These are phyloP conservation scores for Seriola rivoliana DNA, from an alignment of 2,113 vertebrate genomes.

Conservation along the genomic window DNA sequence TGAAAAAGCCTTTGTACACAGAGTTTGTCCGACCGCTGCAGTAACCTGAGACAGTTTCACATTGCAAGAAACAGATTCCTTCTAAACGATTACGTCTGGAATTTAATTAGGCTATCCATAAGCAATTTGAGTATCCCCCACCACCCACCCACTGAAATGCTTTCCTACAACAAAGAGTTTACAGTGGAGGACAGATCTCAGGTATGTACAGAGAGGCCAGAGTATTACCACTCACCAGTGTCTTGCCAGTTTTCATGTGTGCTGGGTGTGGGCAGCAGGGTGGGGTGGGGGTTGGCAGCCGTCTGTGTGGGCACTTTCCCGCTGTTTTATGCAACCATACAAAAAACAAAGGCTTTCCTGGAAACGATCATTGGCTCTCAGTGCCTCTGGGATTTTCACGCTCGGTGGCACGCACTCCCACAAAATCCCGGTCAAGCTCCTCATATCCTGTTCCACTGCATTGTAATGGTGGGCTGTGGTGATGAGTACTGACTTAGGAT, in stretches of 20 bases:
- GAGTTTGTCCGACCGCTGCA: background rate
- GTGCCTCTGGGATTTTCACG: constrained; percentile 12
- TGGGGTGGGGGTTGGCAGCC: constrained; percentile 33
- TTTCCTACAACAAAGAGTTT: constrained; percentile 36
- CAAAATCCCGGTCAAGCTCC: background rate
- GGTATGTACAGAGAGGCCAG: constrained; percentile 36
- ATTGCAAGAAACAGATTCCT: constrained; percentile 4
- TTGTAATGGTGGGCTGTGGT: background rate
- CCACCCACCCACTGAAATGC: background rate
- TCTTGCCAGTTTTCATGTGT: constrained; percentile 10
- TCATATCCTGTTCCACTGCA: constrained; percentile 31
- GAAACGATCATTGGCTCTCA: constrained; percentile 7
- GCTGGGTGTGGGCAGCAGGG: background rate
- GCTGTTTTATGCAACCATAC: constrained; percentile 35
- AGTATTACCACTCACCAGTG: constrained; percentile 13
- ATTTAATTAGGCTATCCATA: constrained; percentile 52
- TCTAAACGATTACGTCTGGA: constrained; percentile 25
- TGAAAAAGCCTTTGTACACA: background rate
- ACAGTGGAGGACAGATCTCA: constrained; percentile 24
- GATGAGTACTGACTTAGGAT: constrained; percentile 24
- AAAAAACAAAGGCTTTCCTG: constrained; percentile 49
- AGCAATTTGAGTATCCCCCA: constrained; percentile 18
- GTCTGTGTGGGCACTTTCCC: constrained; percentile 15
- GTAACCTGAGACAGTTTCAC: constrained; percentile 20
- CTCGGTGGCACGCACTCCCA: background rate